Base-by-base conservation (phyloP, 1,140 invertebrate genomes). In the Bombus impatiens region DNA sequence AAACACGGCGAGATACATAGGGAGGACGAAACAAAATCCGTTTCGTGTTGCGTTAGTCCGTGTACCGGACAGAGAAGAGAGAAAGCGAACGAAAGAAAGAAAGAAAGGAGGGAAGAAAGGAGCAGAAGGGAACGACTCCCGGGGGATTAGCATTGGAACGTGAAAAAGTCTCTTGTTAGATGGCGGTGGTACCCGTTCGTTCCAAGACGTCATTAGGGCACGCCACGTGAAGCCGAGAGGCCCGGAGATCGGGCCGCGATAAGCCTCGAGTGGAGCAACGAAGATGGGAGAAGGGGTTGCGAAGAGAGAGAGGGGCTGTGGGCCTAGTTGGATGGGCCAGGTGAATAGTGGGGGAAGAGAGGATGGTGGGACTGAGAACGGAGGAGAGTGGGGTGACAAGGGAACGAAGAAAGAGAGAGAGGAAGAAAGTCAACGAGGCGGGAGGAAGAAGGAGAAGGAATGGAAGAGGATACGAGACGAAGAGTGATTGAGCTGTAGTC, bases 401-500 rank as follows among this genome's bases (percentile, higher is more conserved):
- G 37, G 62, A n/a, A 12, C 18, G 47, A 53, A 22, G 47, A 53
- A 53, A 53, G 47, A 32, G 53, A 13, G n/a, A 80, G n/a, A 53
- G 59, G 78, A 83, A 88, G 82, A 74, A 84, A 86, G 47, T 44
- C 42, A 62, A 80, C 85, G 82, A 71, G 57, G 28, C 53, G 15
- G 35, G 44, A 71, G 44, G 67, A 28, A 37, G 80, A 57, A 78
- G 80, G 65, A 72, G 82, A 75, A 89, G 82, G 78, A 82, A 72
- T 78, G 86, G 78, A 87, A 91, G 84, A 93, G 92, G 91, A 93
- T 92, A 93, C 87, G 90, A 94, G 93, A 94, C 93, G 93, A 94
- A 94, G 94, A 94, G 91, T 94, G 95, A 95, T 95, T 95, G 95
- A 95, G 95, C 94, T 95, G 95, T 95, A 95, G 94, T 94, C 92